Conservation (phyloP, 2,113 vertebrate genomes). For the Chloropsis hardwickii region DNA sequence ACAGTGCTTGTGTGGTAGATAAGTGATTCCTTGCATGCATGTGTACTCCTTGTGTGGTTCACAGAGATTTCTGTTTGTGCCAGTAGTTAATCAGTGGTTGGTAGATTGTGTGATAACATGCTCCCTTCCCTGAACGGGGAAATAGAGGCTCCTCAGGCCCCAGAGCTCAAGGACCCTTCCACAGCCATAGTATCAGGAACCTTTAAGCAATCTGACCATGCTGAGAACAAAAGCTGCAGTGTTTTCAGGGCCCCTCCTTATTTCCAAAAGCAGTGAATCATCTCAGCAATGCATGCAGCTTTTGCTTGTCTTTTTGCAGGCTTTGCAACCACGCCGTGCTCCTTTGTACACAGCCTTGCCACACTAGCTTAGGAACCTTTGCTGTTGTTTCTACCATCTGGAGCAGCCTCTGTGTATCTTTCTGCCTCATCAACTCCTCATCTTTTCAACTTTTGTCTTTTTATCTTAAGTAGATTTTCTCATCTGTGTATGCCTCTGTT, state of each 20-base stretch:
- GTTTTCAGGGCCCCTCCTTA: neutral
- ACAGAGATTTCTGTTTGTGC: neutral
- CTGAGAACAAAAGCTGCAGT: neutral
- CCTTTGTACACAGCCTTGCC: neutral
- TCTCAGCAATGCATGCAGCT: neutral
- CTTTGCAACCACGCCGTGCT: neutral
- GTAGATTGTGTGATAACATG: too few species aligned
- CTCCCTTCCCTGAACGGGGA: neutral
- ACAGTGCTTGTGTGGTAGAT: neutral
- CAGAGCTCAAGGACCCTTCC: neutral
- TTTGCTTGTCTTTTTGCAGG: neutral
- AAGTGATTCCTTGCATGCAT: neutral
- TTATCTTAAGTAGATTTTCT: neutral
- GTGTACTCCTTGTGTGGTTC: neutral
- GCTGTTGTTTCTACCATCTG: slow-evolving; percentile 22
- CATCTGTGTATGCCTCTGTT: neutral
- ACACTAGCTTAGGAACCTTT: neutral
- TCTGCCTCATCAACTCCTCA: slow-evolving; percentile 45
- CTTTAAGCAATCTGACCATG: neutral
- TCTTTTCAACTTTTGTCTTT: slow-evolving; percentile 6
- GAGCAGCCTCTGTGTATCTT: slow-evolving; percentile 5
- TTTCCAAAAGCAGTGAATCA: neutral
- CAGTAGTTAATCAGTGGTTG: neutral
- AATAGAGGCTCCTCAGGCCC: neutral
- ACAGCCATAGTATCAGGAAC: neutral